These are phyloP conservation scores for Ceratosolen fusciceps DNA, from an alignment of 1,140 invertebrate genomes.

Conservation along the genomic window DNA sequence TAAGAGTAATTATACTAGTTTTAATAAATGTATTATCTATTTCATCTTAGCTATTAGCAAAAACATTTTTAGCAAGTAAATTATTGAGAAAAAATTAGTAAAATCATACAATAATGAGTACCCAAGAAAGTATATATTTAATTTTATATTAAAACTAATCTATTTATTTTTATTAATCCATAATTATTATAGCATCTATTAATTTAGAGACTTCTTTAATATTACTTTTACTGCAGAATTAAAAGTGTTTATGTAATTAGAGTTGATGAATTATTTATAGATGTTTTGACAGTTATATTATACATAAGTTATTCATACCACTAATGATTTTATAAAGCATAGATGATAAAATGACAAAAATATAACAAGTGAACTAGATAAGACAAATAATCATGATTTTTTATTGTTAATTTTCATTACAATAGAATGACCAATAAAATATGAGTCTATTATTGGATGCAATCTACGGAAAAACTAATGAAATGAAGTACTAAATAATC, in stretches of 20 bases:
- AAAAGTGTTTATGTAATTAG: too few relatives aligned
- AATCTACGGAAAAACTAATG: not conserved
- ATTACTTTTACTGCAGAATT: too few relatives aligned
- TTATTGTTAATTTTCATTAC: conserved; percentile 33
- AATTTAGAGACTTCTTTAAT: too few relatives aligned
- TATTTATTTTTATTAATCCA: too few relatives aligned
- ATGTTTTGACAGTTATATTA: too few relatives aligned
- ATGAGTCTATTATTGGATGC: not conserved
- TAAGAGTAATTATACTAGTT: not conserved
- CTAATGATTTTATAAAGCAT: not conserved
- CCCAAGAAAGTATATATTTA: too few relatives aligned
- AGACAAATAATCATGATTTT: conserved; percentile 5
- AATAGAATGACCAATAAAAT: conserved; percentile 24
- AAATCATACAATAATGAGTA: too few relatives aligned
- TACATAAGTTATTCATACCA: too few relatives aligned
- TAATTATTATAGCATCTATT: too few relatives aligned
- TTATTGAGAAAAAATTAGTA: not conserved
- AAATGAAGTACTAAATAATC: not conserved
- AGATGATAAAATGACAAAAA: not conserved
- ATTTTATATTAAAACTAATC: too few relatives aligned
- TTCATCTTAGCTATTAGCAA: not conserved
- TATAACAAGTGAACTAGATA: not conserved
- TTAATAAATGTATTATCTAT: not conserved
- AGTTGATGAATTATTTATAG: too few relatives aligned
- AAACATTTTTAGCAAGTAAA: not conserved